These are phyloP conservation scores for Nasua narica DNA, from an alignment of 2,797 vertebrate genomes.

Conservation along the genomic window DNA sequence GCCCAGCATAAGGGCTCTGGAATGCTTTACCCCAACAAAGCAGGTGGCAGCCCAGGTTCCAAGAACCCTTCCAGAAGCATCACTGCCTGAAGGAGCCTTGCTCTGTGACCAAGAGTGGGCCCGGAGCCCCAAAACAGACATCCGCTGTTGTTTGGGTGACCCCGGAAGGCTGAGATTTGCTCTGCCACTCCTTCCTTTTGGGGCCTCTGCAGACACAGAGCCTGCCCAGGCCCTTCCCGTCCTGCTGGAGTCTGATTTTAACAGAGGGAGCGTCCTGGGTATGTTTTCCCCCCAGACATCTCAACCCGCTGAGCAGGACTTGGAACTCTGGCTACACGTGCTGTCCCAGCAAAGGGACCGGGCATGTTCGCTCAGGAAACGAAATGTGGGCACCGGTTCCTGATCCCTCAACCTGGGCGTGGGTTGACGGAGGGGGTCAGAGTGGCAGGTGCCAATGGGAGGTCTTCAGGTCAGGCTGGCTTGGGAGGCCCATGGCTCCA, in stretches of 20 bases:
- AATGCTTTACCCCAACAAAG: not conserved
- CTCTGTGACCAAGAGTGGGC: not conserved
- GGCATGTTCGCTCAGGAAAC: not conserved
- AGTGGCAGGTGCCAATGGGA: too few relatives aligned
- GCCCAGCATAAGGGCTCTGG: not conserved
- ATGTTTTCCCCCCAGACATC: not conserved
- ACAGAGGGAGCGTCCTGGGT: not conserved
- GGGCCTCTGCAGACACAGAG: not conserved
- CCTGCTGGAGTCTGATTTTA: not conserved
- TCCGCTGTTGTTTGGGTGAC: not conserved
- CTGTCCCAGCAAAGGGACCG: not conserved
- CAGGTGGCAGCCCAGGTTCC: not conserved
- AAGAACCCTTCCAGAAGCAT: not conserved
- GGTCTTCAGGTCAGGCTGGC: not conserved
- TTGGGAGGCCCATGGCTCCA: too few relatives aligned
- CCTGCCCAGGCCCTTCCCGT: not conserved
- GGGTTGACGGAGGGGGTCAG: fast-evolving
- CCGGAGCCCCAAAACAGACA: not conserved
- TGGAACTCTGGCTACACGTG: not conserved
- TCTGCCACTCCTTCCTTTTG: not conserved
- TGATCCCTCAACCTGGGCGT: not conserved
- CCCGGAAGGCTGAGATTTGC: not conserved
- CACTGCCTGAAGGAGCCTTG: not conserved
- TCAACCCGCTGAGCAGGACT: not conserved
- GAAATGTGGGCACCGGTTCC: not conserved